These are phyloP conservation scores for Diploscapter pachys DNA, from an alignment of 1,140 invertebrate genomes.

Conservation along the genomic window DNA sequence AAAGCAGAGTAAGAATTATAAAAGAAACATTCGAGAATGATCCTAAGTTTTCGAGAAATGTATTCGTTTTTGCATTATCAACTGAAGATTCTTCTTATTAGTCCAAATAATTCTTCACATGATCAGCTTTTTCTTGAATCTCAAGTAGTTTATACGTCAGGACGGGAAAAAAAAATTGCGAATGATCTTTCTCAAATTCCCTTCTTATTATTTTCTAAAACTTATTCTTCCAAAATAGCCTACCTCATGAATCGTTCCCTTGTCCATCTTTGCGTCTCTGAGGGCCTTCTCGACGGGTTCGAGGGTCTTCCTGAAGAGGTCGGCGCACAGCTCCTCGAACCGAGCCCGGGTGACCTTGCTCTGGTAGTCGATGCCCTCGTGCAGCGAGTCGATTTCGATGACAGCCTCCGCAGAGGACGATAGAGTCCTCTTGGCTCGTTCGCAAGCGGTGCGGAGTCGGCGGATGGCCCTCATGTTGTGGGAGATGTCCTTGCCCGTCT, in stretches of 20 bases:
- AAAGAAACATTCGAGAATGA: not conserved
- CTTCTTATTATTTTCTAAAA: too few species aligned
- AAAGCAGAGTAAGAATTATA: not conserved
- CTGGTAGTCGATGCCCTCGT: slow-evolving; percentile 91
- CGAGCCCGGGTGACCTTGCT: slow-evolving; percentile 85
- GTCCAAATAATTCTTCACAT: not conserved
- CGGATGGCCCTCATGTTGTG: slow-evolving; percentile 82
- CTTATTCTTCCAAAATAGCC: slow-evolving; percentile 77
- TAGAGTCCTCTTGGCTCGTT: slow-evolving; percentile 86
- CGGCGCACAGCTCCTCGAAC: slow-evolving; percentile 86
- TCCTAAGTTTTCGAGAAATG: too few species aligned
- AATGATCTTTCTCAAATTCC: too few species aligned
- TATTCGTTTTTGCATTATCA: too few species aligned
- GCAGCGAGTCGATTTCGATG: slow-evolving; percentile 88
- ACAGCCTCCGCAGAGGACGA: slow-evolving; percentile 86
- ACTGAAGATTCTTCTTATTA: not conserved
- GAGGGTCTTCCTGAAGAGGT: slow-evolving; percentile 78
- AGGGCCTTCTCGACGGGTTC: slow-evolving; percentile 81
- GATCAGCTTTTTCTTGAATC: not conserved
- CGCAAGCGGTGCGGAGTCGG: slow-evolving; percentile 83
- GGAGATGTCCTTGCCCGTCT: slow-evolving; percentile 72
- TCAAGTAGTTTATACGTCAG: not conserved
- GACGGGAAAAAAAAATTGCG: slow-evolving; percentile 41
- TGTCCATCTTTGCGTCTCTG: slow-evolving; percentile 73
- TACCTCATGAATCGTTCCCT: slow-evolving; percentile 71